Conservation (phyloP, 1,140 invertebrate genomes). For the Eriosoma lanigerum region DNA sequence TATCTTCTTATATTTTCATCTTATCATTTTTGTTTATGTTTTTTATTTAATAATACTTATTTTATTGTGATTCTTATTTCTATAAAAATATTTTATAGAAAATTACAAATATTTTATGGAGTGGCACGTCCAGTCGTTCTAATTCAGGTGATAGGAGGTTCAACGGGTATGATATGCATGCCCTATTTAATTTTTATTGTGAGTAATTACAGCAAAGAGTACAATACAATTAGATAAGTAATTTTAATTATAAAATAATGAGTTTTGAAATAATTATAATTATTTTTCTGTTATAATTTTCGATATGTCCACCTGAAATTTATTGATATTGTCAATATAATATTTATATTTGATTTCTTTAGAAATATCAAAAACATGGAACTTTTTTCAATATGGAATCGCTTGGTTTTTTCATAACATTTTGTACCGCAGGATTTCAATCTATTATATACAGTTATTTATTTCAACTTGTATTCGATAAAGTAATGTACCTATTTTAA, state of each 20-base stretch:
- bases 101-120: background rate
- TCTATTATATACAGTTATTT: background rate
- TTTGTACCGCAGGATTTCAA: background rate
- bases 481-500: background rate
- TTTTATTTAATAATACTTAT: no score
- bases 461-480: background rate
- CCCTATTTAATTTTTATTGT: constrained; percentile 20
- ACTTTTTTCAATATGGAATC: background rate
- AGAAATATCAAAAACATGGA: background rate
- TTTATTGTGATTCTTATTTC: no score
- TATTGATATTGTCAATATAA: no score
- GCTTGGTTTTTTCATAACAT: background rate
- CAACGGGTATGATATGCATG: constrained; percentile 11
- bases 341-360: no score
- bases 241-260: no score
- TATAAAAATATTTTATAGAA: background rate
- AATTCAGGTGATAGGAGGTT: background rate
- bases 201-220: background rate
- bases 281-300: no score
- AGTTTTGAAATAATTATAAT: no score
- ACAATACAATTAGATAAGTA: no score
- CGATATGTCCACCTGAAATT: no score
- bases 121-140: background rate
- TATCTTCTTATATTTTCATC: no score
- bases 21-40: no score